Base-by-base conservation (phyloP, 2,888 invertebrate genomes). In the Aquatica leii region DNA sequence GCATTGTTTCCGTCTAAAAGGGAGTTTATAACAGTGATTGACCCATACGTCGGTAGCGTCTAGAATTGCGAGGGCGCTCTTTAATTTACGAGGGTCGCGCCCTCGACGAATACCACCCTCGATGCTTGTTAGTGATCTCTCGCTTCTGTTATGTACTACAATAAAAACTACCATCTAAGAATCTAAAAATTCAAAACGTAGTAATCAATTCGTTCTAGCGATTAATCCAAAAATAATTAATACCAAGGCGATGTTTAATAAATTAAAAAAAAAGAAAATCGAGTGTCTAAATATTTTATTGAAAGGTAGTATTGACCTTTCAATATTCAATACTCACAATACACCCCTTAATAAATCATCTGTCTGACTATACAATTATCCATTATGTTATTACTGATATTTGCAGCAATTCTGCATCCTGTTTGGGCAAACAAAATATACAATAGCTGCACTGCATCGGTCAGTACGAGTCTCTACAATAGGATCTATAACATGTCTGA, bases 1-100 rank as follows among this genome's bases (percentile, higher is more conserved):
- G 60, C 56, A 63, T 62, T 62, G 60, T 66, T 58, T 67, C 56
- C 52, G 50, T 54, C 54, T 53, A 50, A 18, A 52, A 43, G 62
- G 69, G 71, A 69, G 69, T 64, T 69, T 70, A 65, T 62, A 69
- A 70, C 66, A 71, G 69, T 68, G 71, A 74, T 71, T 68, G 73
- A 70, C 72, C 70, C 72, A 68, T 71, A 69, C 67, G 68, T 69
- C 58, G 69, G 71, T 69, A 74, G 72, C 72, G 70, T 75, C 77
- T 75, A 76, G 74, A 75, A 76, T 72, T 70, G 77, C 74, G 69
- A 76, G 76, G 75, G 77, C 75, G 79, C 77, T 76, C 78, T 80
- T 77, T 80, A 80, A 80, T 81, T 80, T 79, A 73, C 74, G 75
- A 77, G 80, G 80, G 80, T 80, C 80, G 80, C 80, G 80, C 80